Base-by-base conservation (phyloP, 2,888 invertebrate genomes). In the Eilema sororculum region DNA sequence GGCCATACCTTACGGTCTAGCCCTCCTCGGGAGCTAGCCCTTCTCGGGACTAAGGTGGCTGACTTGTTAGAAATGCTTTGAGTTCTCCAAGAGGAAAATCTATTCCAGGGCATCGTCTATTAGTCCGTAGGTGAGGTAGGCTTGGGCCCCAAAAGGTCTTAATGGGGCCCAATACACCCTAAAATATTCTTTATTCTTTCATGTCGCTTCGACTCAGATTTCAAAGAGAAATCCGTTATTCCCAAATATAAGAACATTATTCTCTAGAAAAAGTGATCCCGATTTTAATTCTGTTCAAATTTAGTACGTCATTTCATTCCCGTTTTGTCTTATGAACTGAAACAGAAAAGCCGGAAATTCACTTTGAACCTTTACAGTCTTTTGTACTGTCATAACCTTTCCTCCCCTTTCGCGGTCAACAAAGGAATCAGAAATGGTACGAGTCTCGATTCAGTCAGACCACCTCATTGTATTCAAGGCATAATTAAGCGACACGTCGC, bases 341-440 rank as follows among this genome's bases (percentile, higher is more conserved):
- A 25, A 25, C 24, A 28, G 61, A 41, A 62, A 62, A 41, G 24
- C 20, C 33, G 16, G 33, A 22, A 33, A 33, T 57, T 16, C 22
- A 62, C 41, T 41, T 41, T 41, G 25, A 41, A 37, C 62, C 41
- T 62, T 41, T 62, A 5, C 37, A 62, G 16, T 16, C 37, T 62
- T 62, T 41, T 25, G 24, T 62, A 62, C 62, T 16, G 37, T 16
- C 33, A 16, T 41, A 41, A 24, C 24, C 37, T 24, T 62, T 41
- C 13, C 20, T 16, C 41, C 62, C 62, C 9, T 41, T 41, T 62
- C n/a, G 41, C 25, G 41, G 62, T 41, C 41, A 62, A 62, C 62
- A 62, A 41, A 62, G 41, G 16, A 37, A 24, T 10, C 22, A 24
- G 20, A 52, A 33, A 52, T 52, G 52, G 52, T n/a, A 9, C 8